Evolutionary conservation across 2,888 invertebrate species (phyloP), one percentile per base, ranked within the genome.

Genomic region (Aquatica leii): DNA sequence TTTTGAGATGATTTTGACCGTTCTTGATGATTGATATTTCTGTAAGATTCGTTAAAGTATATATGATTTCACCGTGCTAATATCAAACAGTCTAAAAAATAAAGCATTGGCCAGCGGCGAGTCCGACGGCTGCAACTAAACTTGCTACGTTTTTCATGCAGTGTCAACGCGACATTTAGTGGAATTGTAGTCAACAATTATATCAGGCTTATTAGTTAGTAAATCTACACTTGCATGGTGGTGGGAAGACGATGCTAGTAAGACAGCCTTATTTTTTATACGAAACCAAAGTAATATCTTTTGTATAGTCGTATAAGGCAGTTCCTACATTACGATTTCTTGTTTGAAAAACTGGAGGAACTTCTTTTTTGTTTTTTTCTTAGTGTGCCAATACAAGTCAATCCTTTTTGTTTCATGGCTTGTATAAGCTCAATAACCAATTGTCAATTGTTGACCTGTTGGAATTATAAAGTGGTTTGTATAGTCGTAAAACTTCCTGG

Each of bases 241-340:
- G 18, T 66, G 58, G 51, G 59, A 55, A 9, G 63, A 50, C 17
- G 66, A 31, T 31, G 9, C 5, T 9, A 31, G 9, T 6, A 31
- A 6, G 31, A 64, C 4, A 64, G 0, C n/a, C n/a, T n/a, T n/a
- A n/a, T n/a, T n/a, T n/a, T n/a, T n/a, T n/a, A n/a, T n/a, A n/a
- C n/a, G 71, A 74, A 8, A 73, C 69, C 8, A 73, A 50, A 11
- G 68, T 71, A 4, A 56, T 51, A 14, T 69, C 62, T 35, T 68
- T 35, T 46, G 69, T 67, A 59, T 68, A 68, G 4, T 70, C 69
- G 61, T 73, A 74, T 3, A n/a, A 69, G 20, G 66, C 55, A 14
- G 43, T 49, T 18, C 56, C 60, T 21, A 17, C 31, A 34, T 53
- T 48, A 6, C 43, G 35, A 56, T 59, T 66, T 20, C 58, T 21